These are phyloP conservation scores for Eupithecia subfuscata DNA, from an alignment of 2,888 invertebrate species.

Conservation along the genomic window DNA sequence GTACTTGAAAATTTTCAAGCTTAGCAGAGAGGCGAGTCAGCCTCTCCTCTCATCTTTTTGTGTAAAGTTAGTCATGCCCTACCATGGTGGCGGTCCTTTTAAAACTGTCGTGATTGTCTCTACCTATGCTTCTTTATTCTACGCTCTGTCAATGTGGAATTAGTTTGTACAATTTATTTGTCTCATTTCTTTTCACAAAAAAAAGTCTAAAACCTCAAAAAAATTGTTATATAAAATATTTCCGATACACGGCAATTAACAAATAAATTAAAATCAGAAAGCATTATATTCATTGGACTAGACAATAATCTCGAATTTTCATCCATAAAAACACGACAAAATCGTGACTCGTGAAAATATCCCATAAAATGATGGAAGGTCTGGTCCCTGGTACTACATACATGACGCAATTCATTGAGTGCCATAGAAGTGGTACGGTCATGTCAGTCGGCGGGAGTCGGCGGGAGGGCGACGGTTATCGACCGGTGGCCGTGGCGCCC, in stretches of 20 bases:
- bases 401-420: slow-evolving; percentile 60
- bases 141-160: not conserved
- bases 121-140: not conserved
- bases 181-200: not conserved
- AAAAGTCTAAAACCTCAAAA: not conserved
- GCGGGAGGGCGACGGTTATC: slow-evolving; percentile 71
- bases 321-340: not conserved
- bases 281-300: not conserved
- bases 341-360: not conserved
- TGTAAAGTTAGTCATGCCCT: not conserved
- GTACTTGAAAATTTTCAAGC: not conserved
- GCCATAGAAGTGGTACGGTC: slow-evolving; percentile 64
- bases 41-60: not conserved
- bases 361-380: slow-evolving; percentile 30
- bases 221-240: not conserved
- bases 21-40: not conserved
- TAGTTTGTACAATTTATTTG: not conserved
- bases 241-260: not conserved
- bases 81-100: not conserved
- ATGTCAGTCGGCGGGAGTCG: slow-evolving; percentile 48
- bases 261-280: not conserved
- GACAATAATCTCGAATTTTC: not conserved
- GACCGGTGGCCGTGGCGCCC: slow-evolving; percentile 45
- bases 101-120: not conserved
- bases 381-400: slow-evolving; percentile 33